phyloP scores from a whole-genome alignment of 2,113 vertebrate species.

The Electrona antarctica region DNA sequence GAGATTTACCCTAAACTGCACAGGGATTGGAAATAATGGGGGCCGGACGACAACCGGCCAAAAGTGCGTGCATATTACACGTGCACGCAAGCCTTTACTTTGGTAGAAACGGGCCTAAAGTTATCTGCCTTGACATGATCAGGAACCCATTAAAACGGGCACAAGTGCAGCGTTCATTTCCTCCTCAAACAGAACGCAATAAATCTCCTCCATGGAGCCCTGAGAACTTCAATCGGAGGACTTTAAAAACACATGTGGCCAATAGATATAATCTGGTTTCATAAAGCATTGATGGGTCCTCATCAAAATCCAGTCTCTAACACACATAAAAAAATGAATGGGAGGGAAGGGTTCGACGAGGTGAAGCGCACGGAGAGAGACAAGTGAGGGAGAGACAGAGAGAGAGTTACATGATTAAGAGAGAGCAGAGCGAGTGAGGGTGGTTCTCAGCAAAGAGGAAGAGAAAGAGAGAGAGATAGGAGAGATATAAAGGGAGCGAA shows the following conservation, averaged over 20 bases:
- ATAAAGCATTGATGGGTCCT: conserved; percentile 56
- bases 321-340: conserved; percentile 51
- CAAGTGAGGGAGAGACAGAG: conserved; percentile 30
- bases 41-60: no score
- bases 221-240: conserved; percentile 52
- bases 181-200: conserved; percentile 59
- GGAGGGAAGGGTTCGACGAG: conserved; percentile 12
- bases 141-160: conserved; percentile 64
- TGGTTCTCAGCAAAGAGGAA: conserved; percentile 49
- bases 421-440: conserved; percentile 44
- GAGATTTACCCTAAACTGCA: no score
- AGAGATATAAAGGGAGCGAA: conserved; percentile 67
- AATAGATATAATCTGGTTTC: conserved; percentile 53
- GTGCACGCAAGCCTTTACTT: conserved; percentile 30
- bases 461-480: conserved; percentile 40
- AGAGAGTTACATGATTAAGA: not conserved
- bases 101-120: conserved; percentile 37
- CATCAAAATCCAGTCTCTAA: conserved; percentile 45
- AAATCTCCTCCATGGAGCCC: conserved; percentile 63
- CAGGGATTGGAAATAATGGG: no score
- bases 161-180: conserved; percentile 71
- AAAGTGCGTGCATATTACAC: no score
- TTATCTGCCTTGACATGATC: conserved; percentile 56
- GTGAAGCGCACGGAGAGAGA: conserved; percentile 9
- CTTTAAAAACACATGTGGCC: conserved; percentile 66